These are phyloP conservation scores for Epizoanthus fatuus DNA, from an alignment of 92 coral and sea anemone species.

Conservation along the genomic window DNA sequence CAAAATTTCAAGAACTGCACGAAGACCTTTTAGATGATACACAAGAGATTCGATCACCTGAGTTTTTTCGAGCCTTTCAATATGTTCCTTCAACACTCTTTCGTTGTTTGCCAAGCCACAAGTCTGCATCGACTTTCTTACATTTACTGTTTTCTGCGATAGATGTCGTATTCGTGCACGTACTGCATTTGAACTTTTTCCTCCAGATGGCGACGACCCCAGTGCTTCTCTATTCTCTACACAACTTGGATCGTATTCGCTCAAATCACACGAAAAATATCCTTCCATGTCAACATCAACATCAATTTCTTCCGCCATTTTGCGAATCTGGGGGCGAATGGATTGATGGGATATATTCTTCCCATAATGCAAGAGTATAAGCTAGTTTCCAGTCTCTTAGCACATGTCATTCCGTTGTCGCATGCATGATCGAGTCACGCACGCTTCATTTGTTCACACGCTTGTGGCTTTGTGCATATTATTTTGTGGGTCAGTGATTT, in stretches of 20 bases:
- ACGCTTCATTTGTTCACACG: too few relatives aligned
- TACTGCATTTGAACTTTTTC: not conserved
- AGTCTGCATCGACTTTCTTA: constrained; percentile 32
- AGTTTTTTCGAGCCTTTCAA: constrained; percentile 24
- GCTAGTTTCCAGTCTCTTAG: constrained; percentile 7
- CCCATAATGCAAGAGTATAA: constrained; percentile 5
- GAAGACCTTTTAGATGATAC: not conserved
- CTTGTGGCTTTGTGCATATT: not conserved
- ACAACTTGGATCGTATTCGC: constrained; percentile 18
- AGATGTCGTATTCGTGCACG: constrained; percentile 4
- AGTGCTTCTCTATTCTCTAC: not conserved
- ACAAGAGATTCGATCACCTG: constrained; percentile 1
- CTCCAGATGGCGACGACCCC: constrained; percentile 16
- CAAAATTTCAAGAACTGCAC: constrained; percentile 30
- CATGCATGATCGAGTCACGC: not conserved
- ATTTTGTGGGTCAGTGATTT: constrained; percentile 17
- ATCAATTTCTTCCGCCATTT: constrained; percentile 22
- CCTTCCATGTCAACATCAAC: not conserved
- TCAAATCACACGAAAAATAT: constrained; percentile 6
- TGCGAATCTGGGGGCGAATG: not conserved
- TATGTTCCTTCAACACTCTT: constrained; percentile 33
- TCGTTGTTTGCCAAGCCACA: constrained; percentile 34
- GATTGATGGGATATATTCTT: not conserved
- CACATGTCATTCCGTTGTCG: not conserved
- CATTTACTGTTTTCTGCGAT: constrained; percentile 8